Evolutionary conservation across 2,797 vertebrate genomes (phyloP).

Genomic region (Gadopsis marmoratus): DNA sequence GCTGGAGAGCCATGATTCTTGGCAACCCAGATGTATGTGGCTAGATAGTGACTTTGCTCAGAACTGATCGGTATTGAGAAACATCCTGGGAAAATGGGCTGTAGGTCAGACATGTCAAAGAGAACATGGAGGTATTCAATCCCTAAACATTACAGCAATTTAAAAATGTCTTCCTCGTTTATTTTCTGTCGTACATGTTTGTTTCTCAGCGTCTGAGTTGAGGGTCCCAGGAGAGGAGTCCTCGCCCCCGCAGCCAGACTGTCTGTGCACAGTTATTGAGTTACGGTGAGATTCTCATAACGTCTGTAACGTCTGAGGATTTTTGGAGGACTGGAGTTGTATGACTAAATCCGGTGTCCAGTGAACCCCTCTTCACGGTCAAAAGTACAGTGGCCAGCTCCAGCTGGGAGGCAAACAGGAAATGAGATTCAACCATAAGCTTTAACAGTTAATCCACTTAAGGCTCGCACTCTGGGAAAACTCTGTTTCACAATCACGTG

Average conservation of each 20-base stretch:
- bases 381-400: slow-evolving; percentile 38
- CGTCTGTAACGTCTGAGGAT: slow-evolving; percentile 37
- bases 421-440: slow-evolving; percentile 44
- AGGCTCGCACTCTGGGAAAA: slow-evolving; percentile 36
- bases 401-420: slow-evolving; percentile 24
- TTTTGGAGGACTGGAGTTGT: slow-evolving; percentile 27
- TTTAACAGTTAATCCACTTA: slow-evolving; percentile 45
- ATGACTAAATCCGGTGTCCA: slow-evolving; percentile 39
- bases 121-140: not conserved
- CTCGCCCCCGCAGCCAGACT: slow-evolving; percentile 30
- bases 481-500: not conserved
- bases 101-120: not conserved
- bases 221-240: slow-evolving; percentile 28
- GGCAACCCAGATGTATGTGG: not conserved
- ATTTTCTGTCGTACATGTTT: slow-evolving; percentile 16
- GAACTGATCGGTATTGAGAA: not conserved
- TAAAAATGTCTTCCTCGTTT: not conserved
- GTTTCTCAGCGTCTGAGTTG: slow-evolving; percentile 21
- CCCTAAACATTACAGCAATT: not conserved
- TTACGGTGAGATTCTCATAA: slow-evolving; percentile 67
- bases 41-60: not conserved
- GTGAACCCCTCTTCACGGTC: slow-evolving; percentile 35
- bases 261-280: slow-evolving; percentile 43
- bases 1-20: not conserved
- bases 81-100: not conserved